Percentiles rank a stretch among this genome's conserved stretches.
phyloP scores from a whole-genome alignment of 2,888 invertebrate species.

The Eupithecia subfuscata region DNA sequence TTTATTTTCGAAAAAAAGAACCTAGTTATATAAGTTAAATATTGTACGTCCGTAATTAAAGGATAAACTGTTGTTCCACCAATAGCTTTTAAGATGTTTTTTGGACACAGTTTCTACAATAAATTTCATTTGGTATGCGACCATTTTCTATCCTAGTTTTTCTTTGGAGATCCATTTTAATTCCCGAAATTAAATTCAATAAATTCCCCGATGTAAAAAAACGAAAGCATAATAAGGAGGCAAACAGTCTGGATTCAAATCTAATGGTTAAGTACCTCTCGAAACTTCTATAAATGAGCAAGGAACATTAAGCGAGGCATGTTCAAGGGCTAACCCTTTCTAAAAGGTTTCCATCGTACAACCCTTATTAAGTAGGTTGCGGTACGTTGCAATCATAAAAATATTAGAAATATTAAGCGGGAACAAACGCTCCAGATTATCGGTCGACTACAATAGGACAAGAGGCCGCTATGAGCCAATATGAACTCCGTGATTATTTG shows the following conservation, averaged over 20 bases:
- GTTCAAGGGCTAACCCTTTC: slow-evolving; percentile 3
- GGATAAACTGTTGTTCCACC: too few relatives aligned
- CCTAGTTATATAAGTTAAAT: too few relatives aligned
- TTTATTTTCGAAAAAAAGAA: too few relatives aligned
- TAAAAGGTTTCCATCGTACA: slow-evolving; percentile 12
- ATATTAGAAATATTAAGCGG: slow-evolving; percentile 15
- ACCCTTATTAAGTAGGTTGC: slow-evolving; percentile 4
- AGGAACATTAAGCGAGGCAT: not conserved
- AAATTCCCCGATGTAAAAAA: not conserved
- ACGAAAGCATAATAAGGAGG: not conserved
- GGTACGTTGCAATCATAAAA: slow-evolving; percentile 2
- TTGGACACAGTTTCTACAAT: too few relatives aligned
- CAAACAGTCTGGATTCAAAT: not conserved
- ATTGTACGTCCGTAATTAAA: too few relatives aligned
- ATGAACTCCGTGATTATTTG: slow-evolving; percentile 18
- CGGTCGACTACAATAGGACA: slow-evolving; percentile 28
- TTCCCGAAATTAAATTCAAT: not conserved
- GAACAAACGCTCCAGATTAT: slow-evolving; percentile 25
- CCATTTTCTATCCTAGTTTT: not conserved
- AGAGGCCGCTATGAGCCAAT: slow-evolving; percentile 17
- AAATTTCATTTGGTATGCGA: not conserved
- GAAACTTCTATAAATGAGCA: not conserved
- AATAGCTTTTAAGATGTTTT: too few relatives aligned
- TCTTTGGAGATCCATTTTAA: not conserved
- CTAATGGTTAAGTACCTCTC: not conserved